These are phyloP conservation scores for human (Homo sapiens) DNA, from an alignment of 2,113 vertebrate species.

Conservation along the genomic window GRCh38 chr20:17490501-17491000, in stretches of 20 bases:
- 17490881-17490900: background rate
- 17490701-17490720: background rate
- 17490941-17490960: background rate
- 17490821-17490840: background rate
- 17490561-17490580: background rate
- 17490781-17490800: background rate
- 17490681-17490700: background rate
- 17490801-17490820: background rate
- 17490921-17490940: background rate
- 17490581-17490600: background rate
- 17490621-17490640: background rate
- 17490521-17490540: background rate
- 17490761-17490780: background rate
- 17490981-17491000: too few species aligned
- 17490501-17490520: background rate
- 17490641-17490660: background rate
- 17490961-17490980: background rate
- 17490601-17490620: background rate
- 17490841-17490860: background rate
- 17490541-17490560: rapidly evolving
- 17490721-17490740: background rate
- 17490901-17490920: background rate
- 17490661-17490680: background rate
- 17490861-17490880: background rate
- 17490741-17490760: background rate